Evolutionary conservation across 2,113 vertebrate genomes (phyloP), one percentile per base, ranked within the genome.

Genomic region (Crocuta crocuta): DNA sequence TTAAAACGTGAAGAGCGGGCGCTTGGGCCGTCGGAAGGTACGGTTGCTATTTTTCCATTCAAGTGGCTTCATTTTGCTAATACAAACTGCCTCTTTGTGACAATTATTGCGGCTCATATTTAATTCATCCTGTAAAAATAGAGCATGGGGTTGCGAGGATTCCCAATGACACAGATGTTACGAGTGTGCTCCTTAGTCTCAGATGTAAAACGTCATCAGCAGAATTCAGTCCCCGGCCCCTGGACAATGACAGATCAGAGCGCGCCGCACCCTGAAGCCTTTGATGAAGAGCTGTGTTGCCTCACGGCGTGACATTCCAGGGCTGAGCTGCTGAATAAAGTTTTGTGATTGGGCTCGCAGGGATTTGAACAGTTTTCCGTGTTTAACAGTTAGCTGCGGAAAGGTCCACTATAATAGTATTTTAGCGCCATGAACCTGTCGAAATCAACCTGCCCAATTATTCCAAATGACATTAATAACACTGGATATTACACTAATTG

Each of bases 391-490:
- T 97, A 97, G 98, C 98, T 97, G 98, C n/a, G 91, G 98, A 95
- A 98, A 98, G 97, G 98, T 97, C 98, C 98, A 98, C 98, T 96
- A 96, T 98, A 98, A 99, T 98, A 98, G 98, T 98, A 99, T 99
- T 98, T 99, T 98, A 99, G 98, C 98, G 97, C 98, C 98, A 98
- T 99, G 99, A 99, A 99, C 98, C 98, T 99, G 99, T 99, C 99
- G 97, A 99, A 98, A 98, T 97, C 99, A 98, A 98, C 99, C 98
- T 99, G 98, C 98, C 98, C 99, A 99, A 99, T 99, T 99, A 99
- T 98, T 97, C 98, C 98, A 97, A 98, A 98, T 97, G 98, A 98
- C 98, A 99, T 99, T 98, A 98, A 99, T 99, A 99, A 99, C 95
- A 95, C 98, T 90, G 85, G 98, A 98, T 98, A 98, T 98, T 98